Evolutionary conservation across 2,888 invertebrate species (phyloP).

Genomic region (Piscicola geometra): DNA sequence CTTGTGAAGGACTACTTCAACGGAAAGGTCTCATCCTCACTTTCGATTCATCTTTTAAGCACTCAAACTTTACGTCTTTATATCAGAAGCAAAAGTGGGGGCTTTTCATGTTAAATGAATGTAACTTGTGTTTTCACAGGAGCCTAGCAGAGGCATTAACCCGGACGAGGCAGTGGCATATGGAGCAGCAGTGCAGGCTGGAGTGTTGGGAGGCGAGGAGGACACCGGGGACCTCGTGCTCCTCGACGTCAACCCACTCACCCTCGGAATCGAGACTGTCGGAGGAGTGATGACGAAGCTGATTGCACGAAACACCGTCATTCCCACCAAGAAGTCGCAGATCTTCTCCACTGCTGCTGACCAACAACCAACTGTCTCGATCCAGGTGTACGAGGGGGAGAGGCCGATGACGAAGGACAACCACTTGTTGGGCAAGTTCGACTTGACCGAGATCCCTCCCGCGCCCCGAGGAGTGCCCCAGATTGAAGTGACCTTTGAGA

Average conservation of each 20-base stretch:
- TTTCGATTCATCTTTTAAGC: too few relatives aligned
- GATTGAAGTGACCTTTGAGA: constrained; percentile 59
- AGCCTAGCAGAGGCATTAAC: constrained; percentile 94
- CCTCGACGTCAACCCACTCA: constrained; percentile 94
- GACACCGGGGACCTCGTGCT: constrained; percentile 89
- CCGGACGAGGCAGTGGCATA: constrained; percentile 99
- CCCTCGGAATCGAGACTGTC: constrained; percentile 98
- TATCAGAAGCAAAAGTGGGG: neutral
- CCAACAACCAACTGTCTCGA: constrained; percentile 97
- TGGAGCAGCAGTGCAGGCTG: constrained; percentile 96
- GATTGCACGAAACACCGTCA: constrained; percentile 93
- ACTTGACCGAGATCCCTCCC: constrained; percentile 91
- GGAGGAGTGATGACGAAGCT: constrained; percentile 99
- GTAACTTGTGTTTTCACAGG: constrained; percentile 59
- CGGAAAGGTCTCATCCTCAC: constrained; percentile 72
- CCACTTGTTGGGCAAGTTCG: constrained; percentile 95
- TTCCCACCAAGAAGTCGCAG: constrained; percentile 97
- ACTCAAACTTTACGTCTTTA: too few relatives aligned
- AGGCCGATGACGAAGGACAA: constrained; percentile 99
- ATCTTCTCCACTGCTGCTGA: constrained; percentile 98
- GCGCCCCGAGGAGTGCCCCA: constrained; percentile 59
- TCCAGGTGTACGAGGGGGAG: constrained; percentile 93
- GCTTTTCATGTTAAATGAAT: neutral
- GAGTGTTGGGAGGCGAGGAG: constrained; percentile 93
- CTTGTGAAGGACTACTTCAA: constrained; percentile 72